Evolutionary conservation across 2,888 invertebrate genomes (phyloP), one percentile per base, ranked within the genome.

Genomic region (Enchytraeus crypticus): DNA sequence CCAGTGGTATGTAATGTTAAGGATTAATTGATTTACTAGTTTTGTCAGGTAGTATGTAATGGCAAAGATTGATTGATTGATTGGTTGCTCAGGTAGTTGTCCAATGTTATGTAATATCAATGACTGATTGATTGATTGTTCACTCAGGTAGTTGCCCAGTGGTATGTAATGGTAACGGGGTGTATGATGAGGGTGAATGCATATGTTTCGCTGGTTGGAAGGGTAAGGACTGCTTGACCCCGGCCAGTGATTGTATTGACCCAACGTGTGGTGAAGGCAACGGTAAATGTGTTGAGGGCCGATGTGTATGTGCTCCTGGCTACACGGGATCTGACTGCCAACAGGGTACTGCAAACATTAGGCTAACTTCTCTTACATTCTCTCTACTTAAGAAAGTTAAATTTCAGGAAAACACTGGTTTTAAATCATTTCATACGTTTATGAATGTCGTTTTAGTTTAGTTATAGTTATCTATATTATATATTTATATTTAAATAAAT

Each of bases 201-300:
- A 89, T 91, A 74, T 98, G 97, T 80, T 92, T 95, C 80, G 89
- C 91, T 2, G 95, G 95, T 53, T 98, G 95, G 95, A 97, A 95
- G 81, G 97, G 97, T 70, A 89, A 89, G 74, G 97, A 98, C 80
- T 98, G 98, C 79, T 90, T 91, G 51, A 82, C 96, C 70, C 85
- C 92, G 47, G 91, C 92, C 23, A 90, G 92, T 75, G 93, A 96
- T 82, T 98, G 97, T 80, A 92, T 93, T 82, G 89, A 95, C 81
- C 92, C 73, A 86, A 92, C 93, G 78, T 97, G 97, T 81, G 91
- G 90, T 76, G 91, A 90, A 76, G 92, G 92, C 5, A 92, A 93
- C 75, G 98, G 97, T 0, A 90, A 90, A 76, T 98, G 97, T 80
- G 87, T 89, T 66, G 90, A 56, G 5, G 69, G 69, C 21, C 38